Evolutionary conservation across 2,797 vertebrate species (phyloP), one percentile per base, ranked within the genome.

Genomic region (Trachurus trachurus): DNA sequence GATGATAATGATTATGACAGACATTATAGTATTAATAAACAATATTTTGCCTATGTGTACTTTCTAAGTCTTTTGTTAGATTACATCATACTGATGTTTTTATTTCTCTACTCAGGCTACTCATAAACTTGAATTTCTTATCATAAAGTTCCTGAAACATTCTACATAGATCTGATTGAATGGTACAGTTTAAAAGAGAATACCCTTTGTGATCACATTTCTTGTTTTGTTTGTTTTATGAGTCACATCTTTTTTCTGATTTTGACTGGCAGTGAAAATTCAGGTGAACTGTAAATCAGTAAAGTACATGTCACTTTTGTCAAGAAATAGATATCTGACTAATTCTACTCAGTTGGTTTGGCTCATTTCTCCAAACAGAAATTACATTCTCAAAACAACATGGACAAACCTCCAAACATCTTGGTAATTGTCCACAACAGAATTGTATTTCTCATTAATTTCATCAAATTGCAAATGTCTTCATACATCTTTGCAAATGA

Each of bases 81-180:
- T 74, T 53, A 12, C 47, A 75, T 72, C 31, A 58, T n/a, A 4
- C 4, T 60, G 19, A 21, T 69, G 2, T 66, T 59, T 66, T 9
- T 70, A 19, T 65, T 45, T 63, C 54, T n/a, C n/a, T n/a, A n/a
- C n/a, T 66, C 29, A 26, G 58, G 11, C 52, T 10, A 22, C 19
- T 15, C 63, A n/a, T 56, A 21, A 40, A 44, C 9, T 47, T 71
- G 19, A 70, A 49, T 29, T 64, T 59, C 45, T 66, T 21, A 58
- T 65, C 45, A 31, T 47, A 22, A 19, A 26, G 10, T 34, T 37
- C 2, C n/a, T 29, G 17, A 17, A 52, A 53, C 15, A 19, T 21
- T 54, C 62, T 4, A 68, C 64, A 57, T 66, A 45, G 53, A 44
- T 74, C 12, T 50, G 1, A 40, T 49, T 65, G 45, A 56, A 49